Percentiles rank a stretch among this genome's conserved stretches.
Evolutionary conservation across 1,140 invertebrate species (phyloP).

Genomic region (Saccostrea echinata): DNA sequence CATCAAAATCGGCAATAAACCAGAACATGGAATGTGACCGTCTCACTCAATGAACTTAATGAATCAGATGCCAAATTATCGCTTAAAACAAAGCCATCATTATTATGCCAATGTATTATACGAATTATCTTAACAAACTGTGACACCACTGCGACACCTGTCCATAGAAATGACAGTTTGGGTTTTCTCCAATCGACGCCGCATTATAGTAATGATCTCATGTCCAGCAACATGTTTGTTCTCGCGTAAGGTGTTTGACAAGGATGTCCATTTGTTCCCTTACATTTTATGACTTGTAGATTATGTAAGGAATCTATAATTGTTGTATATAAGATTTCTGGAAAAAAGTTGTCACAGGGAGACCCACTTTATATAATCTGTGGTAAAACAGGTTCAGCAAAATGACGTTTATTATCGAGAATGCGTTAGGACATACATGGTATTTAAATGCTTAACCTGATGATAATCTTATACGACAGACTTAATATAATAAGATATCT

Average conservation of each 20-base stretch:
- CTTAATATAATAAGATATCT: too few species aligned
- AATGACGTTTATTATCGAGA: not conserved
- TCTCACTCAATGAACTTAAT: too few species aligned
- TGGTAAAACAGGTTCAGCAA: not conserved
- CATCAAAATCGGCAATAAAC: not conserved
- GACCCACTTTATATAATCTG: not conserved
- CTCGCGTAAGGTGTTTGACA: slow-evolving; percentile 1
- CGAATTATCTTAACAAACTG: not conserved
- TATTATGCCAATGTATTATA: not conserved
- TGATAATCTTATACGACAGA: too few species aligned
- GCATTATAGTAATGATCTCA: not conserved
- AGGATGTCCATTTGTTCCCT: not conserved
- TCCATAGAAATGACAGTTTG: not conserved
- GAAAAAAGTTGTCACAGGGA: not conserved
- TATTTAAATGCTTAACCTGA: too few species aligned
- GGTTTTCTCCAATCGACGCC: not conserved
- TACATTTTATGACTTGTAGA: not conserved
- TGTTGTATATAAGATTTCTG: not conserved
- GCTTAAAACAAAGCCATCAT: not conserved
- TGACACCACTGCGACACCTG: not conserved
- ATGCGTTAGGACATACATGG: not conserved
- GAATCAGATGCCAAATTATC: not conserved
- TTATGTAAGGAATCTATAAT: not conserved
- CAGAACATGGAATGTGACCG: not conserved
- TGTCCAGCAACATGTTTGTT: not conserved